phyloP scores from a whole-genome alignment of 1,140 invertebrate species.

The Heliconius melpomene region DNA sequence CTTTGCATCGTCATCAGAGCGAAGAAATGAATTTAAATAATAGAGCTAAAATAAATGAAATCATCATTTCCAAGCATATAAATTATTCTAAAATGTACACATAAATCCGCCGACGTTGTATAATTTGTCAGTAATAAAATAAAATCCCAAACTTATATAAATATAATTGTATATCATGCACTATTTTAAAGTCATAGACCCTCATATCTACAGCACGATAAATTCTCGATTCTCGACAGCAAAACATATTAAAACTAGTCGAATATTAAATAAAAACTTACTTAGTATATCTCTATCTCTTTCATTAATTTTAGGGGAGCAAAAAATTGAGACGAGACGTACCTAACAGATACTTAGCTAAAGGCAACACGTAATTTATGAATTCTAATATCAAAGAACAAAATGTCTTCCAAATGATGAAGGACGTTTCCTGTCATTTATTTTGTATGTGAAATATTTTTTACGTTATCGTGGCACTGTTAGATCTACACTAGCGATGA shows the following conservation, averaged over 20 bases:
- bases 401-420: neutral
- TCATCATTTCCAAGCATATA: too few species aligned
- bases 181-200: too few species aligned
- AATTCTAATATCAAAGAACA: constrained; percentile 1
- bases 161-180: neutral
- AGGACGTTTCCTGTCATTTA: neutral
- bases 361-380: too few species aligned
- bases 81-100: too few species aligned
- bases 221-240: neutral
- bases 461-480: neutral
- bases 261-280: neutral
- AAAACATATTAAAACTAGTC: neutral
- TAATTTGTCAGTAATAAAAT: neutral
- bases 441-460: neutral
- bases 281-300: neutral
- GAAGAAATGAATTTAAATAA: too few species aligned
- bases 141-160: neutral
- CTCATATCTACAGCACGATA: neutral
- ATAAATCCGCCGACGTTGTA: too few species aligned
- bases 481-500: neutral
- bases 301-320: neutral
- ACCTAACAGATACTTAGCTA: too few species aligned
- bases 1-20: too few species aligned
- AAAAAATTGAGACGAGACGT: constrained; percentile 6
- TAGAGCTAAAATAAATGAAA: too few species aligned